Conservation (phyloP, 2,113 vertebrate species). For the Phrynocephalus versicolor region DNA sequence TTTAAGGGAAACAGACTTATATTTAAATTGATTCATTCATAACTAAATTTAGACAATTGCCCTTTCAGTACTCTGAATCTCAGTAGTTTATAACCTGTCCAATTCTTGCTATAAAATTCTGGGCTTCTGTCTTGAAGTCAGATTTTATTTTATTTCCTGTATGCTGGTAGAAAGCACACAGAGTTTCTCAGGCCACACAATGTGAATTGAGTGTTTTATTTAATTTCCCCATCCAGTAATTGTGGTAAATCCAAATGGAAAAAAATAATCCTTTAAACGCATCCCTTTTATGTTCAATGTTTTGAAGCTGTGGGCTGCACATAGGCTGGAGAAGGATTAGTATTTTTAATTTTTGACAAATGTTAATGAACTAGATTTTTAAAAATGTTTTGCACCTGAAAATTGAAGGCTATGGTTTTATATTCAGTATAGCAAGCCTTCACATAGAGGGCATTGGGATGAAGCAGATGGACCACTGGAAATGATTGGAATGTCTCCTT, state of each 20-base stretch:
- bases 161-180: background rate
- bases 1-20: background rate
- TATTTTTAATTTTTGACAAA: slow-evolving; percentile 29
- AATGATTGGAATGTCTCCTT: too few relatives aligned
- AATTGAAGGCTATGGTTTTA: background rate
- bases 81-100: too few relatives aligned
- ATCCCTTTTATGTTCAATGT: background rate
- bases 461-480: too few relatives aligned
- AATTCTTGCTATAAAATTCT: slow-evolving; percentile 48
- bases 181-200: background rate
- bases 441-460: background rate
- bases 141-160: slow-evolving; percentile 26
- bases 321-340: slow-evolving; percentile 17
- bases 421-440: slow-evolving; percentile 17
- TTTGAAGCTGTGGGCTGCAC: background rate
- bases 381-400: background rate
- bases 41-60: slow-evolving; percentile 5
- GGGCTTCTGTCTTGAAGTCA: background rate
- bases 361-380: background rate
- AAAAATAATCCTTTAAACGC: slow-evolving; percentile 5
- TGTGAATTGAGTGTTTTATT: background rate
- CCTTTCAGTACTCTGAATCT: slow-evolving; percentile 38
- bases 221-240: background rate
- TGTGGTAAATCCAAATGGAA: background rate
- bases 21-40: slow-evolving; percentile 3